Percentiles rank a stretch among this genome's conserved stretches.
phyloP scores from a whole-genome alignment of 2,888 invertebrate genomes.

The Ceraclea dissimilis region DNA sequence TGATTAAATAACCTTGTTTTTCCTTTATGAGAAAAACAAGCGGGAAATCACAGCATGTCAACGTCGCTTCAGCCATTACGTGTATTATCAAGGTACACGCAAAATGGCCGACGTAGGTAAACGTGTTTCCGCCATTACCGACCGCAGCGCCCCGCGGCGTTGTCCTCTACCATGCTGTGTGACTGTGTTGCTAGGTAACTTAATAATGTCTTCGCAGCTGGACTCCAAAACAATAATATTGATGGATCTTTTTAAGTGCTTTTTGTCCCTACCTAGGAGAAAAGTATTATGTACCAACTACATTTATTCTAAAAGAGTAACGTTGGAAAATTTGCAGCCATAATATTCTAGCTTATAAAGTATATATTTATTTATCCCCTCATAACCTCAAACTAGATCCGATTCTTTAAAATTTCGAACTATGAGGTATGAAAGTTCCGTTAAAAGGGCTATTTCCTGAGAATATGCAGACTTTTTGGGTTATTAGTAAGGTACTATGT shows the following conservation, averaged over 20 bases:
- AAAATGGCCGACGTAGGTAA: constrained; percentile 20
- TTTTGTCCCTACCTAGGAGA: neutral
- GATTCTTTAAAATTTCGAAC: no score
- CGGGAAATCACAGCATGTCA: constrained; percentile 18
- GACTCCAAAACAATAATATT: neutral
- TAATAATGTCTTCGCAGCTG: neutral
- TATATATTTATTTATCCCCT: no score
- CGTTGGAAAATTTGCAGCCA: no score
- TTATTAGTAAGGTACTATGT: no score
- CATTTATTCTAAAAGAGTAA: no score
- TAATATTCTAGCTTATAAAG: no score
- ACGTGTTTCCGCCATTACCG: constrained; percentile 25
- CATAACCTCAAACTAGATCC: no score
- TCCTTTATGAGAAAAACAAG: neutral
- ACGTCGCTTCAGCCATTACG: constrained; percentile 14
- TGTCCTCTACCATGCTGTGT: constrained; percentile 7
- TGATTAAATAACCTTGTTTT: neutral
- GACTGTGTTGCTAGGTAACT: neutral
- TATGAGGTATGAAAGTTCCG: no score
- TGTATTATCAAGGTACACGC: constrained; percentile 14
- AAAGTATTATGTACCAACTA: no score
- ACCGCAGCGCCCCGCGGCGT: constrained; percentile 22
- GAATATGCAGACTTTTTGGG: no score
- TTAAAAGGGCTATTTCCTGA: no score
- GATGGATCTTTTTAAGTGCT: neutral